phyloP scores from a whole-genome alignment of 30 jellyfish, hydroid and myxozoan genomes.

The Turritopsis dohrnii region DNA sequence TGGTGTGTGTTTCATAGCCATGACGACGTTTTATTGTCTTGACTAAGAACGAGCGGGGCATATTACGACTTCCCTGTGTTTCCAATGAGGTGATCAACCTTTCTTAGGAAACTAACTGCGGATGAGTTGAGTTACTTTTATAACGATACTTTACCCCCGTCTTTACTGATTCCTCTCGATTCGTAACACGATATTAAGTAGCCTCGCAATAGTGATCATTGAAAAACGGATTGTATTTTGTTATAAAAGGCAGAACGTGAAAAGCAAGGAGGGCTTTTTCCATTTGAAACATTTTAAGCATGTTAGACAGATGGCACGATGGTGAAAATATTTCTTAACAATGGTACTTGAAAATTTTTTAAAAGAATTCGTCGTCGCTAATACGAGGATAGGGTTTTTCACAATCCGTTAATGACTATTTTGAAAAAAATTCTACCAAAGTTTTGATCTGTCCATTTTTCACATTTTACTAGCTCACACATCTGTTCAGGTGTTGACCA shows the following conservation, averaged over 20 bases:
- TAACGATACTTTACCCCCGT: neutral
- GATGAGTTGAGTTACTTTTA: neutral
- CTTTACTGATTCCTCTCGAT: neutral
- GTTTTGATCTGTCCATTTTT: neutral
- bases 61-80: neutral
- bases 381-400: neutral
- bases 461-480: too few relatives aligned
- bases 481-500: too few relatives aligned
- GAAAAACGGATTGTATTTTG: neutral
- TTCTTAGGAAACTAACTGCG: neutral
- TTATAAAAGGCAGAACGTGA: neutral
- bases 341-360: neutral
- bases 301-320: neutral
- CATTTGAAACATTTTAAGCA: neutral
- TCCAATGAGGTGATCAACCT: neutral
- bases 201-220: neutral
- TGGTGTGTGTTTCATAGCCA: neutral
- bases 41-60: conserved; percentile 9
- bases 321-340: neutral
- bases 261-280: neutral
- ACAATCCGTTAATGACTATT: neutral
- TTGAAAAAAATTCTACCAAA: neutral
- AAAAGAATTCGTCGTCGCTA: neutral
- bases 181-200: neutral
- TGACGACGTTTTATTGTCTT: neutral